Evolutionary conservation across 2,888 invertebrate species (phyloP), one percentile per base, ranked within the genome.

Genomic region (Amblyjoppa fuscipennis): DNA sequence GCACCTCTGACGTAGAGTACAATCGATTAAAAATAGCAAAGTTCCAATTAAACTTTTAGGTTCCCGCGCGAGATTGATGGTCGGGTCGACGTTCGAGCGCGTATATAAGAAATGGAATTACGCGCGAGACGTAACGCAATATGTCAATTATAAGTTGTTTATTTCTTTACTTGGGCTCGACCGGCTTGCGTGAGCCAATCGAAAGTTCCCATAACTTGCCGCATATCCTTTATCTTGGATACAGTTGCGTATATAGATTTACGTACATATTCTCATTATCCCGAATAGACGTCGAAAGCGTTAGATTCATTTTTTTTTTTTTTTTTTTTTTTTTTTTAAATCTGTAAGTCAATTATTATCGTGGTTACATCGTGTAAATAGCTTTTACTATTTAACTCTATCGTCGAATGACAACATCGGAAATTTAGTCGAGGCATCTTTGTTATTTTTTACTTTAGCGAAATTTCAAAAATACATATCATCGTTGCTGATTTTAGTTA

Each of bases 1-100:
- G 92, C 91, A 91, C 92, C 92, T 91, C 91, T 91, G 91, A 93
- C 92, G 90, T 92, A 92, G 92, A 92, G 92, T 93, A 93, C 93
- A 93, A 93, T 93, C 91, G 91, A 91, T 92, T 91, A 77, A 77
- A 68, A 69, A 81, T 84, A 92, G 91, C 84, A 90, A 92, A 93
- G 91, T 92, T 92, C 90, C 91, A 91, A 91, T 92, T 90, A 90
- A 89, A 89, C 81, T 56, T 83, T 70, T 81, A 87, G 87, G 73
- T 88, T 69, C 45, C 56, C 80, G 78, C 75, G 69, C 75, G 69
- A 64, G 41, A 78, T 51, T 51, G 49, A 69, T 74, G 51, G 51
- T 68, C 53, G 76, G 68, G 53, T 77, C 68, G 51, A 68, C 66
- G 66, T 66, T 77, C 53, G 20, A 66, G 20, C 68, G 68, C 76